These are phyloP conservation scores for Leucozona laternaria DNA, from an alignment of 2,888 invertebrate genomes.

Conservation along the genomic window DNA sequence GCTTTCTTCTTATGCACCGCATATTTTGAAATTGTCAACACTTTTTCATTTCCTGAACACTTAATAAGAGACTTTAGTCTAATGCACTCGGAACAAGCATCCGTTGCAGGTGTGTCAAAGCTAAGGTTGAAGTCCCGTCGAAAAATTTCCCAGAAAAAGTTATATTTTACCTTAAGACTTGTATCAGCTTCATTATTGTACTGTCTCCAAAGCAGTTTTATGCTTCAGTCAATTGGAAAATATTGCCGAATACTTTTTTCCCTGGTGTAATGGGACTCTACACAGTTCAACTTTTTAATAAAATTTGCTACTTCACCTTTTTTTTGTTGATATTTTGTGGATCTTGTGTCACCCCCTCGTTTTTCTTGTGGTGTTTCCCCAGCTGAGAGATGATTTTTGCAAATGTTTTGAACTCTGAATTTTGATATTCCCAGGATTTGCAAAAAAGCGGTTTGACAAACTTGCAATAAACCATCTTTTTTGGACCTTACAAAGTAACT, in stretches of 20 bases:
- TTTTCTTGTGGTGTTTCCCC: no score
- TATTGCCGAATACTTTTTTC: neutral
- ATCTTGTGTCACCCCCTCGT: slow-evolving; percentile 4
- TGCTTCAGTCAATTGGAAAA: neutral
- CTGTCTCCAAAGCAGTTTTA: neutral
- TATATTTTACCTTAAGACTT: neutral
- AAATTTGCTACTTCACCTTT: slow-evolving; percentile 1
- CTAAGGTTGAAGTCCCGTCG: neutral
- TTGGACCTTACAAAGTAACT: no score
- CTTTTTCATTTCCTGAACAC: no score
- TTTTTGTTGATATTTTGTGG: slow-evolving; percentile 4
- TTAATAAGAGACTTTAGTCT: no score
- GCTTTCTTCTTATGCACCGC: no score
- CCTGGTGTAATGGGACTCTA: neutral
- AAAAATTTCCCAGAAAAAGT: slow-evolving; percentile 2
- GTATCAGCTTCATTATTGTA: neutral
- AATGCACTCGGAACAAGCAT: no score
- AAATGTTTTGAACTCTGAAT: slow-evolving; percentile 8
- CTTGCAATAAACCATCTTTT: no score
- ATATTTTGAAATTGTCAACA: no score
- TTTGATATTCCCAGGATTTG: neutral
- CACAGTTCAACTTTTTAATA: neutral
- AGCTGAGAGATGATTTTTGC: slow-evolving; percentile 2
- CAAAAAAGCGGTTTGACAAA: no score
- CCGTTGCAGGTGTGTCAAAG: no score